Evolutionary conservation across 2,888 invertebrate genomes (phyloP), one percentile per base, ranked within the genome.

Genomic region (Bedellia somnulentella): DNA sequence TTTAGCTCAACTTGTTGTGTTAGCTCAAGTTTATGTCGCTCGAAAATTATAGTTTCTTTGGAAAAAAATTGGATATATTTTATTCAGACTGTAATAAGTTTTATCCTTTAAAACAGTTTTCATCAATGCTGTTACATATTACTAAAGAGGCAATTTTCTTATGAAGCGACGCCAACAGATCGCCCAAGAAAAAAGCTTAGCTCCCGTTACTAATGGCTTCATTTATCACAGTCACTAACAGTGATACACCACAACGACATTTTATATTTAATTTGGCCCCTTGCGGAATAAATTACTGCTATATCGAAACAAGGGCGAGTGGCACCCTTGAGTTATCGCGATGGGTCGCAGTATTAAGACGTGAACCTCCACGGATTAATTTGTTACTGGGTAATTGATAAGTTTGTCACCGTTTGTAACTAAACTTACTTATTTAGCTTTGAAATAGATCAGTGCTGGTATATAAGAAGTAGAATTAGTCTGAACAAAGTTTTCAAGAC

Each of bases 191-290:
- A 73, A 73, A 75, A 71, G 63, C 68, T 64, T 59, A 63, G 66
- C 71, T 73, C 71, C 64, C 68, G 63, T 73, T 73, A 70, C 75
- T 73, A 73, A 75, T 75, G 73, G 70, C 67, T 68, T 67, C 71
- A 75, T 75, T 73, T 73, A 70, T 75, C 75, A 73, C 67, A 73
- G 73, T 70, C 75, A 67, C 73, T 70, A 70, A 68, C 75, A 73
- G 62, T 73, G 73, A 73, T 75, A 75, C 73, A 71, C 70, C 68
- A 63, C 71, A 63, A 67, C 64, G 67, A 62, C 68, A 64, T 70
- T 73, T 73, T 71, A 71, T 73, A 73, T 73, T 73, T 73, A 73
- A 75, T 75, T 73, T 73, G 64, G 64, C 63, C 57, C 59, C 60
- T 57, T 59, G 53, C 49, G 51, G 71, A 70, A 73, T 71, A 71